Evolutionary conservation across 2,888 invertebrate genomes (phyloP), one percentile per base, ranked within the genome.

Genomic region (Xestoiulus laeticollis): DNA sequence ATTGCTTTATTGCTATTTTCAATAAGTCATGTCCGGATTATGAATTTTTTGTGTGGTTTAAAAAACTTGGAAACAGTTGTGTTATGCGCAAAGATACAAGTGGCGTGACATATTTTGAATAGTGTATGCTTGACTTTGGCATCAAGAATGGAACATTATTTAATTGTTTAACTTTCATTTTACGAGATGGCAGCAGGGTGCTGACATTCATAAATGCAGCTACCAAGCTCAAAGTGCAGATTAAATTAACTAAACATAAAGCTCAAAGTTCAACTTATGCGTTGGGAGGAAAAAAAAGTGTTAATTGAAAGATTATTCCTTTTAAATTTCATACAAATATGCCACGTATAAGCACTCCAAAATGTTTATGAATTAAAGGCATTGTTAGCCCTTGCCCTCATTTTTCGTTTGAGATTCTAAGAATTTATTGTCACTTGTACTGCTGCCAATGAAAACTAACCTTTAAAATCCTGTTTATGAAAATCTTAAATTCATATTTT

Each of bases 331-430:
- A 30, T 78, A 30, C 78, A 78, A 78, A 78, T 78, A 78, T 78
- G 78, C 78, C 78, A 78, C 78, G 78, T 78, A 78, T 78, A 78
- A 78, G 78, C 78, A 78, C 78, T 78, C 78, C 78, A 78, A 78
- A 78, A 78, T 78, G 78, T 78, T 78, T 78, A 78, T 78, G 30
- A 78, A 78, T 78, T 30, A 78, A 78, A 78, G 12, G 78, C 78
- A 78, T 78, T 78, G 78, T 78, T 78, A 78, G 78, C 78, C 78
- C 78, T 78, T 78, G 78, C 78, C 78, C 78, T 78, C 78, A 78
- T 78, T 78, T 78, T 78, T 78, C 26, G 78, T 30, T 78, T 30
- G 30, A 78, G 78, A 32, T 78, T 78, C 78, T 78, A 32, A 78
- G 78, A 78, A 78, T 78, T 30, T 78, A 78, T 78, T 78, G 78